These are phyloP conservation scores for Thunnus thynnus DNA, from an alignment of 2,113 vertebrate species.

Conservation along the genomic window DNA sequence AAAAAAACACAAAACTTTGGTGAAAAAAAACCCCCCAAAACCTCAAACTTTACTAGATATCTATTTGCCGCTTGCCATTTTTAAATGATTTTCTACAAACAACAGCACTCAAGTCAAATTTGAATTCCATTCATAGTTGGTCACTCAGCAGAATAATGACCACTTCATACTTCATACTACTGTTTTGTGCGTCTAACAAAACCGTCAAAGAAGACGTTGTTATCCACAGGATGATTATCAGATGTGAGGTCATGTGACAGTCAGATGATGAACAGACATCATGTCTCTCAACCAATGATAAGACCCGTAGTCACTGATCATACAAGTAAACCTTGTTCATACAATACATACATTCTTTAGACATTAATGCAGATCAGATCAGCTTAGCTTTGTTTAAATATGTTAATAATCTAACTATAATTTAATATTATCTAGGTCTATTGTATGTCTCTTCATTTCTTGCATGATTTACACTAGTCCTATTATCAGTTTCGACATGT, in stretches of 20 bases:
- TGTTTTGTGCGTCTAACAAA: not conserved
- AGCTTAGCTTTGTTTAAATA: no score
- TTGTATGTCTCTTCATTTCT: no score
- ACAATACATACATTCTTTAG: no score
- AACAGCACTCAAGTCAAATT: not conserved
- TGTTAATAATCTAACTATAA: no score
- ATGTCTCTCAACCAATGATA: not conserved
- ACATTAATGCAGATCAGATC: not conserved
- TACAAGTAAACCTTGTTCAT: not conserved
- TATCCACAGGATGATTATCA: not conserved
- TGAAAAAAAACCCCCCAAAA: no score
- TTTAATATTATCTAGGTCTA: no score
- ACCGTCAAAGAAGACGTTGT: constrained; percentile 16
- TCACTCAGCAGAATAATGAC: constrained; percentile 24
- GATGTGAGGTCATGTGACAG: constrained; percentile 6
- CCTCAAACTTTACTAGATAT: no score
- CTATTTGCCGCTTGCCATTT: no score
- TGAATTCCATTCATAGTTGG: not conserved
- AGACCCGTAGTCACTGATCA: not conserved
- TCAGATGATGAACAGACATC: constrained; percentile 5
- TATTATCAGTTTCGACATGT: no score
- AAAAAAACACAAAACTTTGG: not conserved
- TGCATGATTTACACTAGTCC: no score
- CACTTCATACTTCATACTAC: constrained; percentile 2
- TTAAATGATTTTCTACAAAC: not conserved